These are phyloP conservation scores for Lampris megalopsis DNA, from an alignment of 2,113 vertebrate genomes.

Conservation along the genomic window DNA sequence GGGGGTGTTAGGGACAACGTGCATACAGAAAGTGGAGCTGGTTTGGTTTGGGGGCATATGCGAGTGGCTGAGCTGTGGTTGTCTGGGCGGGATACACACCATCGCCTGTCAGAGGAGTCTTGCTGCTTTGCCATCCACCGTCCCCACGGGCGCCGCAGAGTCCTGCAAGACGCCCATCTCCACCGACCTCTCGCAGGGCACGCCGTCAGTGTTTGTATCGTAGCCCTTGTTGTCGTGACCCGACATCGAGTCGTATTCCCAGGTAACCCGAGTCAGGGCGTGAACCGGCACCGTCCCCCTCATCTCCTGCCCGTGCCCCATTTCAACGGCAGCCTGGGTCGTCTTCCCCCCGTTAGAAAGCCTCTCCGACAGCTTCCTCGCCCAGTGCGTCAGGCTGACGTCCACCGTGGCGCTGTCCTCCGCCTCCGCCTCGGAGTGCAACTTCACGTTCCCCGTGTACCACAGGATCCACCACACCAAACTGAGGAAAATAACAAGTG, in stretches of 20 bases:
- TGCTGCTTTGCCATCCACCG: conserved; percentile 46
- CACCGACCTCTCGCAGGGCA: conserved; percentile 53
- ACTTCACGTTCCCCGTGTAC: conserved; percentile 79
- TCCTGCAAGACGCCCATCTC: conserved; percentile 67
- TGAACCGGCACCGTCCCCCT: conserved; percentile 24
- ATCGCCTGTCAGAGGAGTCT: conserved; percentile 69
- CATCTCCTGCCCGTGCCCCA: conserved; percentile 40
- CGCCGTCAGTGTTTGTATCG: conserved; percentile 48
- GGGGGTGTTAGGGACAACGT: too few relatives aligned
- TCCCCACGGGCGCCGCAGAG: conserved; percentile 45
- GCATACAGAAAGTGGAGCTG: too few relatives aligned
- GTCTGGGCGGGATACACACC: conserved; percentile 51
- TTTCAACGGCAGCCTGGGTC: neutral
- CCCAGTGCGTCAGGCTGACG: conserved; percentile 72
- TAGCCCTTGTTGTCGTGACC: conserved; percentile 72
- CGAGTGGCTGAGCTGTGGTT: neutral
- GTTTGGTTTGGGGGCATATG: neutral
- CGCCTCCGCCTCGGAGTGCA: conserved; percentile 31
- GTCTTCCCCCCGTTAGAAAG: conserved; percentile 65
- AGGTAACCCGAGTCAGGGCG: conserved; percentile 45
- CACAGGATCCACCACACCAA: conserved; percentile 83
- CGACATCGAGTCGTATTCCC: conserved; percentile 32
- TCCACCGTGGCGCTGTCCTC: conserved; percentile 50
- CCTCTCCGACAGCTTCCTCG: conserved; percentile 75
- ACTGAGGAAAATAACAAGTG: conserved; percentile 80